phyloP scores from a whole-genome alignment of 2,113 vertebrate genomes.

The Thunnus thynnus region DNA sequence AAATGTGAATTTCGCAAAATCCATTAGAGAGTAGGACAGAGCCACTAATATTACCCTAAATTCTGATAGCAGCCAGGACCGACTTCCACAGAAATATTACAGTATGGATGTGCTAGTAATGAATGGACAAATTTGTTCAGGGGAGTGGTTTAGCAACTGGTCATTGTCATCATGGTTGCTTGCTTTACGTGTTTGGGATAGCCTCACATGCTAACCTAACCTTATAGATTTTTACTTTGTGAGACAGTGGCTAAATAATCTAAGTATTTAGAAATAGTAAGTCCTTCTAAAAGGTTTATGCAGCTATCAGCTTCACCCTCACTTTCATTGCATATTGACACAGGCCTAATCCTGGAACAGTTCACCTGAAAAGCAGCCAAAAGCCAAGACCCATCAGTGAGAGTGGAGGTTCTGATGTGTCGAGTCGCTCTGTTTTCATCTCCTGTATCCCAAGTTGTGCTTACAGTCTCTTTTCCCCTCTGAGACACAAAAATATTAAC shows the following conservation, averaged over 20 bases:
- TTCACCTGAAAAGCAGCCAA: constrained; percentile 68
- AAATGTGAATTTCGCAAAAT: too few relatives aligned
- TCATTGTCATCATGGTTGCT: too few relatives aligned
- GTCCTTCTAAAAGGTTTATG: constrained; percentile 7
- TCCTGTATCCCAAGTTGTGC: constrained; percentile 54
- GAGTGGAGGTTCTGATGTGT: constrained; percentile 55
- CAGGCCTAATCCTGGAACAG: constrained; percentile 24
- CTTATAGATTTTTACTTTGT: neutral
- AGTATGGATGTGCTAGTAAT: too few relatives aligned
- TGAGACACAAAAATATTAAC: constrained; percentile 57
- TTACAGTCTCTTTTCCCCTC: constrained; percentile 22
- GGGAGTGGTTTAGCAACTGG: too few relatives aligned
- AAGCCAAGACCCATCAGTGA: constrained; percentile 56
- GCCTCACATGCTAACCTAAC: neutral
- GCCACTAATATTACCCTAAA: too few relatives aligned
- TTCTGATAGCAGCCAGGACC: too few relatives aligned
- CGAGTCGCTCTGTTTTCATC: constrained; percentile 54
- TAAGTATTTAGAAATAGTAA: constrained; percentile 28
- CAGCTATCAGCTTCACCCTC: constrained; percentile 23
- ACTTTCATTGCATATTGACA: constrained; percentile 45
- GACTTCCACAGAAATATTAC: too few relatives aligned
- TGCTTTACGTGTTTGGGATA: neutral
- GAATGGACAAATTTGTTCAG: too few relatives aligned
- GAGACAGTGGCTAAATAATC: neutral
- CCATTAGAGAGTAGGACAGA: too few relatives aligned